These are phyloP conservation scores for Glossophaga mutica DNA, from an alignment of 2,797 vertebrate genomes.

Conservation along the genomic window DNA sequence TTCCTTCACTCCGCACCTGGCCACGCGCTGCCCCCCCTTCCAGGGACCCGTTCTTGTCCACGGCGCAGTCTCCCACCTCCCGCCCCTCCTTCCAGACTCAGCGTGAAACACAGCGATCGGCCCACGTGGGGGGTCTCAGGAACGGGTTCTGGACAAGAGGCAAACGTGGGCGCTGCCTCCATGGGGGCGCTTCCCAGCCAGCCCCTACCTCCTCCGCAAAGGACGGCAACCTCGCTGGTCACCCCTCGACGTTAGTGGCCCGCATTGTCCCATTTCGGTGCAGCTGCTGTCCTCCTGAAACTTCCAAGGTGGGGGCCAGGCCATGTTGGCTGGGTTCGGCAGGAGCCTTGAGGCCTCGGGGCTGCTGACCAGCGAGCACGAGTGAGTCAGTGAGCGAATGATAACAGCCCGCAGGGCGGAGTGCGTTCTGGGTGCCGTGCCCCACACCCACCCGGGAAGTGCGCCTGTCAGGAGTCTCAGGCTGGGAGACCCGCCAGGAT, in stretches of 20 bases:
- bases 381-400: fast-evolving
- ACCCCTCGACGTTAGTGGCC: fast-evolving
- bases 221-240: neutral
- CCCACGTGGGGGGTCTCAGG: neutral
- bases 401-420: neutral
- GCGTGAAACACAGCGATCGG: fast-evolving
- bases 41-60: too few species aligned
- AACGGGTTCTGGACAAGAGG: neutral
- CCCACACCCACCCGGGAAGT: fast-evolving
- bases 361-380: neutral
- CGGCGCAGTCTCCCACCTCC: too few species aligned
- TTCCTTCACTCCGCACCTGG: too few species aligned
- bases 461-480: neutral
- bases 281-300: fast-evolving
- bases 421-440: neutral
- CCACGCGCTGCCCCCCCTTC: too few species aligned
- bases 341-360: fast-evolving
- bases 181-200: neutral
- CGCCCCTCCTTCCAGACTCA: neutral
- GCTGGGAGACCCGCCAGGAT: neutral
- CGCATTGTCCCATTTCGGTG: too few species aligned
- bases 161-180: neutral
- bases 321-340: neutral
- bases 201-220: neutral
- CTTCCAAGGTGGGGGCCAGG: neutral